A percentile compares a stretch with the other conserved stretches of the same genome.
Conservation (phyloP, 1,140 invertebrate species). For the Venturia canescens region DNA sequence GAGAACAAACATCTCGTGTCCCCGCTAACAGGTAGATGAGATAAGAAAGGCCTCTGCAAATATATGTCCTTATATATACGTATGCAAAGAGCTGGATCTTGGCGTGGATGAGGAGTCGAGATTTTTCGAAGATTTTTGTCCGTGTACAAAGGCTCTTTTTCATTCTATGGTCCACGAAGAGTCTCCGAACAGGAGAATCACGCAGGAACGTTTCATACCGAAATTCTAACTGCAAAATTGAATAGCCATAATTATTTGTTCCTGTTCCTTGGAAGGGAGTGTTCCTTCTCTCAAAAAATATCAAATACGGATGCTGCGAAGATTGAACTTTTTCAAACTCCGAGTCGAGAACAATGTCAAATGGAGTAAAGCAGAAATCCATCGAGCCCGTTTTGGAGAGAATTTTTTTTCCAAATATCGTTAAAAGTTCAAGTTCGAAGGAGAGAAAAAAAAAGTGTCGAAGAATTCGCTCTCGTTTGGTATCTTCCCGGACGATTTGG, state of each 20-base stretch:
- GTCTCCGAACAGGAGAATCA: background rate
- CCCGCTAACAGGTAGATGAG: constrained; percentile 35
- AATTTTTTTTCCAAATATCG: no score
- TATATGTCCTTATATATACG: background rate
- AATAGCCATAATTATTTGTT: no score
- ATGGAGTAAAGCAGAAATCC: no score
- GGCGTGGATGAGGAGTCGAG: background rate
- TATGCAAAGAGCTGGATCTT: no score
- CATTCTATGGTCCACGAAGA: constrained; percentile 11
- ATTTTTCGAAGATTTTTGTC: constrained; percentile 21
- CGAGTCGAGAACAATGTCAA: no score
- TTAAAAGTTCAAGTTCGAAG: background rate
- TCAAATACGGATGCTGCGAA: no score
- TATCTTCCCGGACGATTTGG: background rate
- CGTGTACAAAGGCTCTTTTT: constrained; percentile 30
- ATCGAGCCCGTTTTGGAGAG: no score
- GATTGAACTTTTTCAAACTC: no score
- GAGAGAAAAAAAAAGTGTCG: constrained; percentile 30
- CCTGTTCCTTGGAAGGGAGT: no score
- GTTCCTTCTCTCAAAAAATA: no score
- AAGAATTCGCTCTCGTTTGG: constrained; percentile 21
- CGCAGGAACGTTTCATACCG: no score
- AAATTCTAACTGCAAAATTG: no score
- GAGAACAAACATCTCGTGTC: constrained; percentile 23
- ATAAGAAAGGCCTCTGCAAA: constrained; percentile 36